Evolutionary conservation across 1,140 invertebrate species (phyloP).

Genomic region (Drosophila takahashii): DNA sequence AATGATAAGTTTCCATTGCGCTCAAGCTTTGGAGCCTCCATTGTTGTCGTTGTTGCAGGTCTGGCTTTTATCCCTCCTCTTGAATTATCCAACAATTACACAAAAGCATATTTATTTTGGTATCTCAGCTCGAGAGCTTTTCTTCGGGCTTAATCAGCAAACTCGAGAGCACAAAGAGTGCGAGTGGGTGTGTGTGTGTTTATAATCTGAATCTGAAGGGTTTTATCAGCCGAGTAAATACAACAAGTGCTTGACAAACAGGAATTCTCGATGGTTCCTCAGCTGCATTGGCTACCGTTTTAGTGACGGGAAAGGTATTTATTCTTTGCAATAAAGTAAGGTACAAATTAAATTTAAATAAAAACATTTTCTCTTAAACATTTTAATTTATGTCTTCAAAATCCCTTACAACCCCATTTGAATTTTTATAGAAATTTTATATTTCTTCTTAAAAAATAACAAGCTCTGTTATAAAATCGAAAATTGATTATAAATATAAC

Average conservation of each 20-base stretch:
- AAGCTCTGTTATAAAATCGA: too few species aligned
- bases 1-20: slow-evolving; percentile 25
- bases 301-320: not conserved
- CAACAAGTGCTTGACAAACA: slow-evolving; percentile 41
- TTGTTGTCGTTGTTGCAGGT: slow-evolving; percentile 7
- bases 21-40: slow-evolving; percentile 3
- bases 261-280: slow-evolving; percentile 5
- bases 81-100: slow-evolving; percentile 46
- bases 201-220: slow-evolving; percentile 46
- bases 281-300: not conserved
- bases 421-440: too few species aligned
- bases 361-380: too few species aligned
- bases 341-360: too few species aligned
- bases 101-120: slow-evolving; percentile 46
- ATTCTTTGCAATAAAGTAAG: not conserved
- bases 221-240: slow-evolving; percentile 41
- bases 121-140: slow-evolving; percentile 42
- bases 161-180: slow-evolving; percentile 38
- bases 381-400: too few species aligned
- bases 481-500: too few species aligned
- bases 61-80: slow-evolving; percentile 18
- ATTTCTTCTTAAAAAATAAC: too few species aligned
- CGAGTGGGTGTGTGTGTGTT: slow-evolving; percentile 27
- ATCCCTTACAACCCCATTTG: too few species aligned
- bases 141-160: slow-evolving; percentile 53